These are phyloP conservation scores for Drosophila prostipennis DNA, from an alignment of 2,888 invertebrate genomes.

Conservation along the genomic window DNA sequence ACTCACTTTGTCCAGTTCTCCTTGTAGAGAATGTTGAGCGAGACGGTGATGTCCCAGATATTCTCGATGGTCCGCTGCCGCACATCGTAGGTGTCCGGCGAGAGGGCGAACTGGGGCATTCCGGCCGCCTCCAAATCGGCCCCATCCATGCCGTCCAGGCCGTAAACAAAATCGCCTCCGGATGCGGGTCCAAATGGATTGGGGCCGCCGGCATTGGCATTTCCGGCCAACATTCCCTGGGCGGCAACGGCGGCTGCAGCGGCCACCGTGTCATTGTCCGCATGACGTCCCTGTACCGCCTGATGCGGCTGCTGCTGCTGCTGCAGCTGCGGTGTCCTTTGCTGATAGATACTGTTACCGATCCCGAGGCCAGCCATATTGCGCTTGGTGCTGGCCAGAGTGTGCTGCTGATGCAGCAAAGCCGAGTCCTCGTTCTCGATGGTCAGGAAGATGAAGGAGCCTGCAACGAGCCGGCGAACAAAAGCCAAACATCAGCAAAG, in stretches of 20 bases:
- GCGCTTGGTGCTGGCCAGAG: slow-evolving; percentile 86
- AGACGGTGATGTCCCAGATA: slow-evolving; percentile 96
- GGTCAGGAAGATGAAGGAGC: slow-evolving; percentile 93
- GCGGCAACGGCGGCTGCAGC: slow-evolving; percentile 51
- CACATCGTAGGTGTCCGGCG: slow-evolving; percentile 85
- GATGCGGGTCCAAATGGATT: slow-evolving; percentile 44
- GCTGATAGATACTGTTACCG: slow-evolving; percentile 57
- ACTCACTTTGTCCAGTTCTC: slow-evolving; percentile 94
- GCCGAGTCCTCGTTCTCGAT: slow-evolving; percentile 87
- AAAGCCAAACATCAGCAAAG: slow-evolving; percentile 8
- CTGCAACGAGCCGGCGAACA: slow-evolving; percentile 80
- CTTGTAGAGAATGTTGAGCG: slow-evolving; percentile 93
- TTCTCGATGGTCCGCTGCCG: slow-evolving; percentile 91
- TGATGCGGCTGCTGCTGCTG: slow-evolving; percentile 50
- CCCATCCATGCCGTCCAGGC: slow-evolving; percentile 54
- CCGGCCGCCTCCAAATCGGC: slow-evolving; percentile 67
- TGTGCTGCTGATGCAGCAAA: slow-evolving; percentile 85
- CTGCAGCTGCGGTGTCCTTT: slow-evolving; percentile 39
- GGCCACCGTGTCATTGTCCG: slow-evolving; percentile 77
- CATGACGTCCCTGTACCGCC: slow-evolving; percentile 54
- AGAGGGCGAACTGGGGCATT: slow-evolving; percentile 78
- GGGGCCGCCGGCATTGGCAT: slow-evolving; percentile 26
- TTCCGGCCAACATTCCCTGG: slow-evolving; percentile 50
- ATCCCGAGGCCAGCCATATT: slow-evolving; percentile 51
- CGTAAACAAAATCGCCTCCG: slow-evolving; percentile 79